Evolutionary conservation across 64 coral and sea anemone genomes (phyloP).

Genomic region (Dendrophyllia cribrosa): DNA sequence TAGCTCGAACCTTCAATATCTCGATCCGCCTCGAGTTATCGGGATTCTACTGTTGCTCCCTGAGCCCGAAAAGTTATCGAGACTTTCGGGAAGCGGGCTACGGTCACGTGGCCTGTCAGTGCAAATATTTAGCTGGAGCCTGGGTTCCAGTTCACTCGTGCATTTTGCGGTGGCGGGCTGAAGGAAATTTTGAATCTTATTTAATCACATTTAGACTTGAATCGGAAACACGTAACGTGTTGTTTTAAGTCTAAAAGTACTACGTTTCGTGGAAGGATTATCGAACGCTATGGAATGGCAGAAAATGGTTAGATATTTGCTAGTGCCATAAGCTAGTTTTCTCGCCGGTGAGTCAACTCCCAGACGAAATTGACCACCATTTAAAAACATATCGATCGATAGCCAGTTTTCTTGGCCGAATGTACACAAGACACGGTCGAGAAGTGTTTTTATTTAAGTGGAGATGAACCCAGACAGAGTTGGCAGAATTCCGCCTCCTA

Average conservation of each 20-base stretch:
- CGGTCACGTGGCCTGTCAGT: too few relatives aligned
- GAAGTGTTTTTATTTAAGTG: neutral
- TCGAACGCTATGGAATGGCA: neutral
- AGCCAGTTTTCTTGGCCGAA: neutral
- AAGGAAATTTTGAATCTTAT: slow-evolving; percentile 15
- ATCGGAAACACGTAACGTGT: slow-evolving; percentile 32
- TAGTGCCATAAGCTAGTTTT: neutral
- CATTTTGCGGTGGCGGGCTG: slow-evolving; percentile 22
- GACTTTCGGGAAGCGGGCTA: too few relatives aligned
- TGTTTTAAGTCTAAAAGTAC: neutral
- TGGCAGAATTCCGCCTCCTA: slow-evolving; percentile 80
- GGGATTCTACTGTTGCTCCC: too few relatives aligned
- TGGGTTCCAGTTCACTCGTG: neutral
- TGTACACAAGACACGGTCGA: neutral
- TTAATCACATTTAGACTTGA: slow-evolving; percentile 3
- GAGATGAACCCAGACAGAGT: slow-evolving; percentile 33
- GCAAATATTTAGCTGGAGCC: neutral
- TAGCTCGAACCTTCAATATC: too few relatives aligned
- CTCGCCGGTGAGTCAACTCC: too few relatives aligned
- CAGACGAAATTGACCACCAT: neutral
- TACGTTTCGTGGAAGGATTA: slow-evolving; percentile 1
- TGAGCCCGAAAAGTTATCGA: too few relatives aligned
- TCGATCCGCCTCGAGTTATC: too few relatives aligned
- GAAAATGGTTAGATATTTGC: neutral
- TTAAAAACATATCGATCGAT: neutral